A percentile compares a stretch with the other conserved stretches of the same genome.
Conservation (phyloP, 1,140 invertebrate genomes). For the Geopemphigus sp. region DNA sequence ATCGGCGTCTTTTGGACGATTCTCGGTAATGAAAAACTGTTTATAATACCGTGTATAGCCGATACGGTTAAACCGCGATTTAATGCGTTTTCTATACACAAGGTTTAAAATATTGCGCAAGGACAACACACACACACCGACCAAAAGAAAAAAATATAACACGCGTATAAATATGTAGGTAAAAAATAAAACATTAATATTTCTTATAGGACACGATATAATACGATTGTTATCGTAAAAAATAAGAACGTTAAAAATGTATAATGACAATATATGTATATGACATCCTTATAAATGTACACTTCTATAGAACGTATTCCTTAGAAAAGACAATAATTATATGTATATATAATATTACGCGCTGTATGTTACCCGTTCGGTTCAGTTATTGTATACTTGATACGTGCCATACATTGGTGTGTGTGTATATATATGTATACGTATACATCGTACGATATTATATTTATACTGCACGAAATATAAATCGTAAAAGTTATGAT, state of each 20-base stretch:
- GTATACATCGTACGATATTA: conserved; percentile 10
- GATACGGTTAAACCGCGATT: neutral
- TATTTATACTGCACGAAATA: neutral
- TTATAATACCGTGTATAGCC: no score
- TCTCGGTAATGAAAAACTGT: neutral
- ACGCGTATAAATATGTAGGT: neutral
- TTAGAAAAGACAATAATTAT: no score
- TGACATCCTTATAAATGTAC: no score
- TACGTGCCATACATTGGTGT: neutral
- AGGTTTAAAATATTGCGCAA: conserved; percentile 37
- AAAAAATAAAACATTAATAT: neutral
- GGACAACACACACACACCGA: no score
- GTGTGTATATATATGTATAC: no score
- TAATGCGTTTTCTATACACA: neutral
- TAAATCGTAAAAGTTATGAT: conserved; percentile 35
- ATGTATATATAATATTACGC: no score
- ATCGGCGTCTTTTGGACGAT: neutral
- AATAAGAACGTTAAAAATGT: no score
- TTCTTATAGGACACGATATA: neutral
- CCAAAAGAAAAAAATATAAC: neutral
- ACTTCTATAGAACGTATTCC: no score
- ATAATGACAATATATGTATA: no score
- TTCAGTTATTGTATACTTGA: neutral
- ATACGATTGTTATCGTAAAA: no score
- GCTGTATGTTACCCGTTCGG: neutral